A percentile compares a stretch with the other conserved stretches of the same genome.
These are phyloP conservation scores for Machaerirhynchus nigripectus DNA, from an alignment of 2,113 vertebrate species.

Conservation along the genomic window DNA sequence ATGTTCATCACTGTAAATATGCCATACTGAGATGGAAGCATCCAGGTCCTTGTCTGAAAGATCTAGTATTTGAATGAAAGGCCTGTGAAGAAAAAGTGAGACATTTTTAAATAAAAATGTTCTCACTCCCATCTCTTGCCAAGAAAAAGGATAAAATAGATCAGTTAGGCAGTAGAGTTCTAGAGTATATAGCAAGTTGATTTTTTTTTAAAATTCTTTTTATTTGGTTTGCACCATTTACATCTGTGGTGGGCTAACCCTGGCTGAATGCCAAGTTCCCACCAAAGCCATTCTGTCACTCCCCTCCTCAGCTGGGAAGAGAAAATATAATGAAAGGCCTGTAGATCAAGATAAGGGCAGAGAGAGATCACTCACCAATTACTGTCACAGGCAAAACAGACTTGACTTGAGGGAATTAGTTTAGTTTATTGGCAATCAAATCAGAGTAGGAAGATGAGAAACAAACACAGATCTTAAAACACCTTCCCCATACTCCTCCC, in stretches of 20 bases:
- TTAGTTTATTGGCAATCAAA: neutral
- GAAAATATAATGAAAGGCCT: neutral
- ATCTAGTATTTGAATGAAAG: neutral
- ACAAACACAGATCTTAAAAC: neutral
- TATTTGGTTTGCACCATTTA: neutral
- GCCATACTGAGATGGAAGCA: neutral
- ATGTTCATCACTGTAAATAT: neutral
- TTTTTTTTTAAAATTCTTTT: neutral
- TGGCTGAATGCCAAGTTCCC: neutral
- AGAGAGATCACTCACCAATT: neutral
- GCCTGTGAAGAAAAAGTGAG: neutral
- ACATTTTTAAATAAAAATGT: neutral
- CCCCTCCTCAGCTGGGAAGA: neutral
- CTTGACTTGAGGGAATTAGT: neutral
- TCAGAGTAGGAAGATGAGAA: neutral
- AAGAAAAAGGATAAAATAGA: neutral
- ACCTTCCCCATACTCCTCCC: neutral
- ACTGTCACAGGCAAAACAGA: neutral
- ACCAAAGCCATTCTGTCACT: neutral
- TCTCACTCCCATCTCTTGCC: neutral
- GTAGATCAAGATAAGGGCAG: neutral
- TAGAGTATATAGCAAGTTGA: neutral
- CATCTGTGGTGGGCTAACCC: neutral
- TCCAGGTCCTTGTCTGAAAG: neutral
- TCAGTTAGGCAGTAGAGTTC: neutral